These are phyloP conservation scores for Apocrypta bakeri DNA, from an alignment of 1,140 invertebrate species.

Conservation along the genomic window DNA sequence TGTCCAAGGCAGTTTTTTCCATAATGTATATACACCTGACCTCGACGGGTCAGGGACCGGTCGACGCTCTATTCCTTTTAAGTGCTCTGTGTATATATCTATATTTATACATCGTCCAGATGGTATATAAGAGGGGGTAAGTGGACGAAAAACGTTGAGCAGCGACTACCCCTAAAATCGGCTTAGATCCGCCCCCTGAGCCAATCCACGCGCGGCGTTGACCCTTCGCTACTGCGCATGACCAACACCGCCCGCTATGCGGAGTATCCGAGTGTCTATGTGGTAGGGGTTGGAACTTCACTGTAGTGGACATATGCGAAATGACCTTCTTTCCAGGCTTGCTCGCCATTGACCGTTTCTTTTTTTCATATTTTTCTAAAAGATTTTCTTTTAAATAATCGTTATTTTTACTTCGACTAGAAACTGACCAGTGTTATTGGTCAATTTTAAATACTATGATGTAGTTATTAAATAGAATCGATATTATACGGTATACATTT, in stretches of 20 bases:
- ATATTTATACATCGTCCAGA: not conserved
- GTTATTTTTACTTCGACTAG: too few relatives aligned
- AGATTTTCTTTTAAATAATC: too few relatives aligned
- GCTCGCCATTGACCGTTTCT: not conserved
- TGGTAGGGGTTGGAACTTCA: constrained; percentile 2
- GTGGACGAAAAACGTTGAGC: constrained; percentile 57
- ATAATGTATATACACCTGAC: not conserved
- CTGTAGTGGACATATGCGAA: constrained; percentile 11
- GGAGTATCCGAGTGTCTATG: not conserved
- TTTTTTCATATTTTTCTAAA: not conserved
- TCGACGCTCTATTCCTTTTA: not conserved
- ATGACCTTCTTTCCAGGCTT: constrained; percentile 4
- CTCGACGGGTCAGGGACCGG: constrained; percentile 47
- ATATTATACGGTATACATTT: too few relatives aligned
- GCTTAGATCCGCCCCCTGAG: constrained; percentile 72
- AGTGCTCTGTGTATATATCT: too few relatives aligned
- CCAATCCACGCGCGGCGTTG: constrained; percentile 68
- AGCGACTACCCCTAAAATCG: constrained; percentile 72
- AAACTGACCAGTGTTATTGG: too few relatives aligned
- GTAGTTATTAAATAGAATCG: too few relatives aligned
- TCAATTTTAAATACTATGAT: too few relatives aligned
- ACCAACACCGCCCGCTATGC: constrained; percentile 46
- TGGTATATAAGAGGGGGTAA: not conserved
- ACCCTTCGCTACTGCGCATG: constrained; percentile 67
- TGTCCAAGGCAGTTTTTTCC: not conserved